Evolutionary conservation across 2,113 vertebrate genomes (phyloP).

Genomic region (Motacilla alba): DNA sequence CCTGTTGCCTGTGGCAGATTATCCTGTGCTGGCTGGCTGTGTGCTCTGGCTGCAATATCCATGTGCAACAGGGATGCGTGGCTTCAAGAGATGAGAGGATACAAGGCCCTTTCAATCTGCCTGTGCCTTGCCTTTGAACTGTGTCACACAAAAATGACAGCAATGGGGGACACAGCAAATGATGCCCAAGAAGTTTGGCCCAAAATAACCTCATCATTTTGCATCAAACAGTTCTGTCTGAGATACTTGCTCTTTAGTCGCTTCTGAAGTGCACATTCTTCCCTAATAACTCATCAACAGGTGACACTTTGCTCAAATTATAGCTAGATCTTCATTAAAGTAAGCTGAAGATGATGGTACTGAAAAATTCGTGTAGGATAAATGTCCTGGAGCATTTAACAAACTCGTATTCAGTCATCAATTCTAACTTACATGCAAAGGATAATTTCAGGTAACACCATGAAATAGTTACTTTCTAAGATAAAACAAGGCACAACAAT

Average conservation of each 20-base stretch:
- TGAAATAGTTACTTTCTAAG: background rate
- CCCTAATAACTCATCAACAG: background rate
- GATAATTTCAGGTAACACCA: background rate
- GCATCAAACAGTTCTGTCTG: background rate
- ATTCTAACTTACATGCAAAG: background rate
- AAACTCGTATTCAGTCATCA: background rate
- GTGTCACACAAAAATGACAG: background rate
- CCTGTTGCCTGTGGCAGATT: background rate
- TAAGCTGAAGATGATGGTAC: background rate
- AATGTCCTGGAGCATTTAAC: background rate
- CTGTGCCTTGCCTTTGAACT: background rate
- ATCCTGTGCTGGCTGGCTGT: background rate
- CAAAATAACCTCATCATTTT: background rate
- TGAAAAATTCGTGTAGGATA: background rate
- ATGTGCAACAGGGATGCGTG: background rate
- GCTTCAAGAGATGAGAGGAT: background rate
- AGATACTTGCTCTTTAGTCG: background rate
- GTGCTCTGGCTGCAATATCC: slow-evolving; percentile 1
- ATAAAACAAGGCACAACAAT: background rate
- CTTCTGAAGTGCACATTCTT: background rate
- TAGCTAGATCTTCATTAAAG: background rate
- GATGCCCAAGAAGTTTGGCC: background rate
- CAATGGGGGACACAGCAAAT: background rate
- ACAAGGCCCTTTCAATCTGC: background rate
- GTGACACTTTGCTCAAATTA: background rate